These are phyloP conservation scores for Meiosimyza platycephala DNA, from an alignment of 2,888 invertebrate species.

Conservation along the genomic window DNA sequence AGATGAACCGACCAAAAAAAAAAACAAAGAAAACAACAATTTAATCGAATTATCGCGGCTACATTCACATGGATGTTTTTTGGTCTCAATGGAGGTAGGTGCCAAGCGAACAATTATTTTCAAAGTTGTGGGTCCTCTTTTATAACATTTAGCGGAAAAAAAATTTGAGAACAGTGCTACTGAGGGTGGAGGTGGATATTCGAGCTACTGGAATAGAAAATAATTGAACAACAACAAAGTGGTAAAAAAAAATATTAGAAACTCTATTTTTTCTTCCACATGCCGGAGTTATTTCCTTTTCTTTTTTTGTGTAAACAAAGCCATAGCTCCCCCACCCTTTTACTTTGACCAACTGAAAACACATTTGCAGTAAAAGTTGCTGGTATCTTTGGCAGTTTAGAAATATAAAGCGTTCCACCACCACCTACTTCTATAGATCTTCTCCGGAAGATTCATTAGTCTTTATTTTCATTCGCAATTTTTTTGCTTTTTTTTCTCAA, in stretches of 20 bases:
- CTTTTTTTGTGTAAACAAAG: too few relatives aligned
- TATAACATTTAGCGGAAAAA: not conserved
- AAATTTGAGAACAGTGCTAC: not conserved
- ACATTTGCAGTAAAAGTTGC: too few relatives aligned
- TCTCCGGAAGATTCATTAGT: not conserved
- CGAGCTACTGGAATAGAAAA: slow-evolving; percentile 2
- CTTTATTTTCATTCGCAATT: not conserved
- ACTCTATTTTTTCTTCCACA: not conserved
- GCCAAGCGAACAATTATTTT: not conserved
- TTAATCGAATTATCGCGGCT: slow-evolving; percentile 28
- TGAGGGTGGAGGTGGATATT: not conserved
- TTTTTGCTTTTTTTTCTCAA: not conserved
- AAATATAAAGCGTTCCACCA: too few relatives aligned
- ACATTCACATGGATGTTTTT: not conserved
- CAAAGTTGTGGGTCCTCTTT: not conserved
- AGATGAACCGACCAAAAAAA: not conserved
- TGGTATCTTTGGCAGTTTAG: too few relatives aligned
- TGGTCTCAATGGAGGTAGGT: not conserved
- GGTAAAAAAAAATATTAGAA: not conserved
- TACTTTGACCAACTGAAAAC: too few relatives aligned
- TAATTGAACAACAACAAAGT: slow-evolving; percentile 13
- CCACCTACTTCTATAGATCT: too few relatives aligned
- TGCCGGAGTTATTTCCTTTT: too few relatives aligned
- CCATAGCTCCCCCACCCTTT: not conserved
- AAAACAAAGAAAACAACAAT: not conserved